These are phyloP conservation scores for Ptychoptera contaminata DNA, from an alignment of 2,888 invertebrate species.

Conservation along the genomic window DNA sequence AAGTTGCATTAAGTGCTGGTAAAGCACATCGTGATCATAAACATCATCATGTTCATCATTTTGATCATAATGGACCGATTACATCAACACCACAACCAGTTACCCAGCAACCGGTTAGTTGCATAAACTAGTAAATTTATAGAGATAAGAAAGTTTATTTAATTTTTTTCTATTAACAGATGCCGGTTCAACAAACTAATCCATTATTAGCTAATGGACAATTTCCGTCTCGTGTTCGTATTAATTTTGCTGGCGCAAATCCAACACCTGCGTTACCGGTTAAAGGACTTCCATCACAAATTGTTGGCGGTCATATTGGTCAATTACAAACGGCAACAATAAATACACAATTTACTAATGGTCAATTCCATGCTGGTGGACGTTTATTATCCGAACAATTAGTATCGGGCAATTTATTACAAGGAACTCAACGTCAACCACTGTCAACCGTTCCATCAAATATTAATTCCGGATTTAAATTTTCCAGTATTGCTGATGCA, in stretches of 20 bases:
- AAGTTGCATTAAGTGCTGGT: constrained; percentile 66
- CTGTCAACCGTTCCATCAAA: constrained; percentile 5
- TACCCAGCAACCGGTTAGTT: constrained; percentile 24
- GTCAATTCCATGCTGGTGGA: constrained; percentile 41
- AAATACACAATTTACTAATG: constrained; percentile 42
- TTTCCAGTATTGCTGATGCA: not conserved
- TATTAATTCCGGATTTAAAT: not conserved
- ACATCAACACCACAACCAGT: constrained; percentile 40
- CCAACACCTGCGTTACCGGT: constrained; percentile 32
- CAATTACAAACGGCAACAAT: constrained; percentile 18
- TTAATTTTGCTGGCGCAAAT: constrained; percentile 33
- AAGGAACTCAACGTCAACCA: constrained; percentile 12
- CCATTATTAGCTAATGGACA: constrained; percentile 43
- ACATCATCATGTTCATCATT: constrained; percentile 72
- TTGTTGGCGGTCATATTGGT: constrained; percentile 5
- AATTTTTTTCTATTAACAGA: constrained; percentile 14
- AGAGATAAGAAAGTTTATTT: not conserved
- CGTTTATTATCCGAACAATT: constrained; percentile 41
- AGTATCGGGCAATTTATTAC: constrained; percentile 15
- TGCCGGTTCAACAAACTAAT: constrained; percentile 34
- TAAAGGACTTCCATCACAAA: constrained; percentile 24
- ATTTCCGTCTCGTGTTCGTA: constrained; percentile 36
- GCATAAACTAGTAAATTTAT: not conserved
- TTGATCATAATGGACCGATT: constrained; percentile 54
- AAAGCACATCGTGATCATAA: constrained; percentile 79